Base-by-base conservation (phyloP, 2,113 vertebrate genomes). In the Ceuthmochares aereus region DNA sequence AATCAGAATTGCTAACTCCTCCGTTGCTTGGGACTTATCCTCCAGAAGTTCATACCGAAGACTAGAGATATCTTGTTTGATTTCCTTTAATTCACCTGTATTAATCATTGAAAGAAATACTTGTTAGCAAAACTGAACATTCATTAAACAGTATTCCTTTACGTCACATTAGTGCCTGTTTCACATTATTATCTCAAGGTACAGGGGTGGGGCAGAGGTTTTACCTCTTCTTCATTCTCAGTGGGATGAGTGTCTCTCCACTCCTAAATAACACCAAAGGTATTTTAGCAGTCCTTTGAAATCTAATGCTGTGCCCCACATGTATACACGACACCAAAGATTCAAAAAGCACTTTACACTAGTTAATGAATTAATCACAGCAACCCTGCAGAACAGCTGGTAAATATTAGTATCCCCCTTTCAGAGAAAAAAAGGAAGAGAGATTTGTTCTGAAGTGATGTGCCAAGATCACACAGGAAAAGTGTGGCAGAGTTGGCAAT, bases 1-100 rank as follows among this genome's bases (percentile, higher is more conserved):
- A 91, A 99, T 99, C 54, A 99, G 97, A 74, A 98, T 72, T 20
- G 98, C 98, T 49, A 99, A 93, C 80, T 99, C 99, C 86, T 99
- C 98, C 12, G 98, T 99, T 9, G 98, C 98, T 96, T 99, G 98
- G 80, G 98, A 99, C 74, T 99, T 99, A 89, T 99, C 99, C 88
- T 99, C 99, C 93, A 99, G 68, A 66, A 99, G 98, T 93, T 99
- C 99, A 4, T 99, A 99, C 52, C 99, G 98, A 90, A 99, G 98
- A 90, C 99, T 99, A 89, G 99, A 99, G 89, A 99, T 99, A 84
- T 99, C 99, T 96, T 99, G 99, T 87, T 99, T 99, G 95, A 99
- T 99, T 98, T 99, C 99, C 94, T 99, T 99, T 58, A 99, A 88
- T 97, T 99, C 99, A 96, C 99, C 99, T 99, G 88, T 18, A 90